Conservation (phyloP, 2,797 vertebrate species). For the Apodemus agrarius region DNA sequence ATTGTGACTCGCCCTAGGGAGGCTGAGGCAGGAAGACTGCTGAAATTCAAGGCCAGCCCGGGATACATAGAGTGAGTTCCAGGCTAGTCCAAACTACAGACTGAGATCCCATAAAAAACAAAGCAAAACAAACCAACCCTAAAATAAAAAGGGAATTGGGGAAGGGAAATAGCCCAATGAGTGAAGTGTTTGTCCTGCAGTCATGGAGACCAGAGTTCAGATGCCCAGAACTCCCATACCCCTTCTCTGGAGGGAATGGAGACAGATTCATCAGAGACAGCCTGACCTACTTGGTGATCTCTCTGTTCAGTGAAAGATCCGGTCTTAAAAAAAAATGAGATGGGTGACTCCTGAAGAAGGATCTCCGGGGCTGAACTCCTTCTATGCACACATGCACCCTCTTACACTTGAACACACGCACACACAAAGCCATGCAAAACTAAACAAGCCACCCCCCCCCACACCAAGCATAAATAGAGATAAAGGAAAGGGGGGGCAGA, state of each 20-base stretch:
- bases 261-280: too few species aligned
- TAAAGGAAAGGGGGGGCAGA: not conserved
- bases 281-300: not conserved
- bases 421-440: not conserved
- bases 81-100: not conserved
- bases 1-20: not conserved
- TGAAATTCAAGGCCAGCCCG: not conserved
- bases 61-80: not conserved
- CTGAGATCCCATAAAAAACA: not conserved
- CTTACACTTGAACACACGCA: not conserved
- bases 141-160: not conserved
- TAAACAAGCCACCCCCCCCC: too few species aligned
- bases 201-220: not conserved
- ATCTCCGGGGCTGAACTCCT: not conserved
- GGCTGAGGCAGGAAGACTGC: not conserved
- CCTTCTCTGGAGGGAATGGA: not conserved
- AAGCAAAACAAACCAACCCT: not conserved
- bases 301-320: too few species aligned
- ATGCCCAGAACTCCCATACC: too few species aligned
- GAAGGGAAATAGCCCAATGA: not conserved
- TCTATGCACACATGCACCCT: not conserved
- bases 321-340: not conserved
- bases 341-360: not conserved
- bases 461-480: not conserved
- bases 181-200: not conserved